phyloP scores from a whole-genome alignment of 2,113 vertebrate genomes.

The Campylorhamphus procurvoides region DNA sequence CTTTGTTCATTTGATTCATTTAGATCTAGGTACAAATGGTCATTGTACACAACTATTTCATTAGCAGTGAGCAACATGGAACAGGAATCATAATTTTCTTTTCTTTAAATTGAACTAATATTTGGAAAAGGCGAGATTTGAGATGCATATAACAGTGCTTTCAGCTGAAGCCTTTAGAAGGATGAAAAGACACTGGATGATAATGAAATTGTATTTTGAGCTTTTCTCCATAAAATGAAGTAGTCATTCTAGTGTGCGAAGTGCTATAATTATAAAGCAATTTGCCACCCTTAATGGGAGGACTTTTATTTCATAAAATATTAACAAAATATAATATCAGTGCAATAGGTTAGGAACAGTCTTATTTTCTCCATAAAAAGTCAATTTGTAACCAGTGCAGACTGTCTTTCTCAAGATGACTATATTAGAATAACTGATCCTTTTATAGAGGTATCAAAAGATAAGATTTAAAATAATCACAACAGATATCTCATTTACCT shows the following conservation, averaged over 20 bases:
- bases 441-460: slow-evolving; percentile 15
- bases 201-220: slow-evolving; percentile 66
- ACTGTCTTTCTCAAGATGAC: slow-evolving; percentile 59
- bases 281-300: slow-evolving; percentile 79
- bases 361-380: slow-evolving; percentile 80
- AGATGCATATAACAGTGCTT: background rate
- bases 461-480: slow-evolving; percentile 42
- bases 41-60: slow-evolving; percentile 12
- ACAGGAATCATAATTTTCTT: background rate
- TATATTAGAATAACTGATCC: slow-evolving; percentile 37
- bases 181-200: slow-evolving; percentile 40
- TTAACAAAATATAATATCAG: slow-evolving; percentile 82
- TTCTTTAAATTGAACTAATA: slow-evolving; percentile 57
- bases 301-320: slow-evolving; percentile 83
- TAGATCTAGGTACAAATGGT: background rate
- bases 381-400: slow-evolving; percentile 72
- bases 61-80: background rate
- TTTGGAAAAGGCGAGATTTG: slow-evolving; percentile 43
- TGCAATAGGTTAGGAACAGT: slow-evolving; percentile 79
- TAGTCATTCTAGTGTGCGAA: slow-evolving; percentile 73
- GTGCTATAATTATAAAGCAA: slow-evolving; percentile 81
- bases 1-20: background rate
- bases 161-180: slow-evolving; percentile 37
- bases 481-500: background rate
- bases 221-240: slow-evolving; percentile 69